phyloP scores from a whole-genome alignment of 37 sponge, comb jelly and placozoan genomes.

The Spongia lamella region DNA sequence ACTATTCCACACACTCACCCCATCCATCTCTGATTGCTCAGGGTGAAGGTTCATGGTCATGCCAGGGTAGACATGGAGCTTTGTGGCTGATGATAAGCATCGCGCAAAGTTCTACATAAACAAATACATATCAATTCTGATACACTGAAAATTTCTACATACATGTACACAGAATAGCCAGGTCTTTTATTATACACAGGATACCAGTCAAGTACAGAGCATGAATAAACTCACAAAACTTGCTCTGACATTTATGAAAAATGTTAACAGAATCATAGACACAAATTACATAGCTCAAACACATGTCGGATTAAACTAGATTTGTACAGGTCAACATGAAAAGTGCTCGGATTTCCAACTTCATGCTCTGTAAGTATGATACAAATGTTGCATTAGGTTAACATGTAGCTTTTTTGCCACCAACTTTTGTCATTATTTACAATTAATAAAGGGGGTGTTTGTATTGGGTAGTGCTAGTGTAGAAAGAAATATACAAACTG shows the following conservation, averaged over 20 bases:
- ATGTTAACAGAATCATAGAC: no score
- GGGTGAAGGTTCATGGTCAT: conserved; percentile 37
- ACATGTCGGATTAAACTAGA: no score
- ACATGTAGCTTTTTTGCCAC: no score
- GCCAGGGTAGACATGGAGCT: conserved; percentile 46
- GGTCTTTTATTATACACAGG: background rate
- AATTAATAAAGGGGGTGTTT: no score
- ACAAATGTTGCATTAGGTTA: no score
- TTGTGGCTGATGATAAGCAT: conserved; percentile 45
- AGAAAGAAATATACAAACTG: background rate
- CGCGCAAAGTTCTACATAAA: conserved; percentile 44
- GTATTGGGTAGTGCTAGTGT: background rate
- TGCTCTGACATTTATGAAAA: no score
- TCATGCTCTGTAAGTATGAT: no score
- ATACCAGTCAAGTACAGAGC: background rate
- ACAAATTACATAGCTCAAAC: no score
- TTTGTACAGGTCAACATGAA: no score
- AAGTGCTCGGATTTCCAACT: no score
- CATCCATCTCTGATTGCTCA: background rate
- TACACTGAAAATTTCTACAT: background rate
- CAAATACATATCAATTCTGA: background rate
- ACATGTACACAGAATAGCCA: background rate
- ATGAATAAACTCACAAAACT: no score
- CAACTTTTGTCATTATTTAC: no score
- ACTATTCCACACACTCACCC: background rate